A percentile compares a stretch with the other conserved stretches of the same genome.
These are phyloP conservation scores for Deroptyus accipitrinus DNA, from an alignment of 2,113 vertebrate genomes.

Conservation along the genomic window DNA sequence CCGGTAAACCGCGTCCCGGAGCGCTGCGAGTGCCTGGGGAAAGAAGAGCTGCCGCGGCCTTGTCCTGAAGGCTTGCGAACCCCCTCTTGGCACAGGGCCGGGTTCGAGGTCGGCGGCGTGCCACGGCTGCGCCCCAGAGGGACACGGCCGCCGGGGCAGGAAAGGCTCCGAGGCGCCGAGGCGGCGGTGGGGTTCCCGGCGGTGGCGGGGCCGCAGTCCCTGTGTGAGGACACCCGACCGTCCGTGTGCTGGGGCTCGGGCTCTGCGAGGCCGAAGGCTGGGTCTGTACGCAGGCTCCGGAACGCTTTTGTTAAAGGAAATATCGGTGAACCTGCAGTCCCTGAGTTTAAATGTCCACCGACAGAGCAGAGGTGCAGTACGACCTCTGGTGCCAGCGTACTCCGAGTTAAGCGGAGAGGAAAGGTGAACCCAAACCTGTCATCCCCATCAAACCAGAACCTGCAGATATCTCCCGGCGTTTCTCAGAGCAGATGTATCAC, in stretches of 20 bases:
- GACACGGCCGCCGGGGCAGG: neutral
- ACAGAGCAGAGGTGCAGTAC: neutral
- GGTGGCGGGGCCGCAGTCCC: accelerated
- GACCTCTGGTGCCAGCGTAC: neutral
- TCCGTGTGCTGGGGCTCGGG: neutral
- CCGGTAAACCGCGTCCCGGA: accelerated
- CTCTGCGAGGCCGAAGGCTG: accelerated
- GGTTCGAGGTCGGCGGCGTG: accelerated
- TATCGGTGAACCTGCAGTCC: neutral
- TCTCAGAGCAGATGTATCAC: neutral
- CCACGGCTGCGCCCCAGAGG: neutral
- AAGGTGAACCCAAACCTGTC: neutral
- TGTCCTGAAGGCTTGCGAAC: too few species aligned
- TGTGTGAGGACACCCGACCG: accelerated
- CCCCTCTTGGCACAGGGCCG: neutral
- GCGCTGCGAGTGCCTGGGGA: accelerated
- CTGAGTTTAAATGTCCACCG: neutral
- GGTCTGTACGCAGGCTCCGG: accelerated
- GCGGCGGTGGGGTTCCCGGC: accelerated
- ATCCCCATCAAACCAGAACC: neutral
- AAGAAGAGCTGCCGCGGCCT: neutral
- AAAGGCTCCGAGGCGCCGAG: neutral
- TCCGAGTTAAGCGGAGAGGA: neutral
- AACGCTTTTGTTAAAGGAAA: neutral
- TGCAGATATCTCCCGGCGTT: neutral